Conservation (phyloP, 2,888 invertebrate genomes). For the Strigamia maritima region DNA sequence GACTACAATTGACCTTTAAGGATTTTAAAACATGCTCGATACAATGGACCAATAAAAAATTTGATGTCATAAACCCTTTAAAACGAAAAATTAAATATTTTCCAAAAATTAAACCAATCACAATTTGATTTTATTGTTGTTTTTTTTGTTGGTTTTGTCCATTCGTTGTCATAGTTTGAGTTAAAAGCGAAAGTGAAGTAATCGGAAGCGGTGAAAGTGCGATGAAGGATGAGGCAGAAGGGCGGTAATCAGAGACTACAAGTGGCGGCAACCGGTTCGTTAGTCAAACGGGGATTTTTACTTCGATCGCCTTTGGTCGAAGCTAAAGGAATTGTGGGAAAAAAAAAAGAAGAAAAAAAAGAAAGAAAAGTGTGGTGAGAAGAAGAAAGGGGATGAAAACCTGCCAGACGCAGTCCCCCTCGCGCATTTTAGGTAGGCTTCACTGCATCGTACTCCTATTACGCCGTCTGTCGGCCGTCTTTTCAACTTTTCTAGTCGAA, state of each 20-base stretch:
- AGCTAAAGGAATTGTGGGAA: background rate
- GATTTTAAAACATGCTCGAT: too few relatives aligned
- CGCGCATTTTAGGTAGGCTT: background rate
- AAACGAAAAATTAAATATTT: too few relatives aligned
- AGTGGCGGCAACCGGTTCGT: background rate
- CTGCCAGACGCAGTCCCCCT: background rate
- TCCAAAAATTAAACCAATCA: too few relatives aligned
- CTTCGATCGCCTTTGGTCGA: background rate
- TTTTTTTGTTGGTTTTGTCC: too few relatives aligned
- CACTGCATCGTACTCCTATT: background rate
- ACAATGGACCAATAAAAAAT: too few relatives aligned
- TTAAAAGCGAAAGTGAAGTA: too few relatives aligned
- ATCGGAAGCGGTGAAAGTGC: too few relatives aligned
- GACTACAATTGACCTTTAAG: too few relatives aligned
- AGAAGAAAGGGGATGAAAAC: background rate
- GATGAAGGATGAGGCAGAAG: too few relatives aligned
- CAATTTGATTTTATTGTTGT: too few relatives aligned
- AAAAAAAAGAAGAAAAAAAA: background rate
- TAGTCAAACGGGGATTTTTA: background rate
- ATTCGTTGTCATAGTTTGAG: too few relatives aligned
- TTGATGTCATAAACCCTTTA: too few relatives aligned
- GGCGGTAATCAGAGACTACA: background rate
- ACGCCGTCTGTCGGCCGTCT: slow-evolving; percentile 15
- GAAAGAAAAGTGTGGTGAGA: background rate
- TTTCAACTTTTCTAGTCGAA: background rate